These are phyloP conservation scores for Halocynthia roretzi DNA, from an alignment of 23 tunicate genomes.

Conservation along the genomic window DNA sequence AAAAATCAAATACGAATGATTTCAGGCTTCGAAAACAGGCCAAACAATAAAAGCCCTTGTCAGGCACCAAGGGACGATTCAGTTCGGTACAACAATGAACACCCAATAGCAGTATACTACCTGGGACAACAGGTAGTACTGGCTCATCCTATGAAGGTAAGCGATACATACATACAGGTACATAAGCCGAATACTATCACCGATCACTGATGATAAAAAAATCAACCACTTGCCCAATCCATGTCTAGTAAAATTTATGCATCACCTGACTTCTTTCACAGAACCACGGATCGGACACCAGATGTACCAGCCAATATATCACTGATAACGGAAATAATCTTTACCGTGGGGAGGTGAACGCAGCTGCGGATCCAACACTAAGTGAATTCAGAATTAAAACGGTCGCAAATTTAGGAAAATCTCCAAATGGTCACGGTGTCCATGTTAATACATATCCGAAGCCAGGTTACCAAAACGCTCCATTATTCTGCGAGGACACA, in stretches of 20 bases:
- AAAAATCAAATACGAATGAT: not conserved
- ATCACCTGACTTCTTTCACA: not conserved
- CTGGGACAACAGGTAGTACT: too few relatives aligned
- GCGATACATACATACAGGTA: too few relatives aligned
- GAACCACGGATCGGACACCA: constrained; percentile 73
- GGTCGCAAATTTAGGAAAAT: constrained; percentile 62
- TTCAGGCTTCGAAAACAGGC: too few relatives aligned
- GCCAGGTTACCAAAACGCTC: constrained; percentile 79
- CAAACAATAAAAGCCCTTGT: too few relatives aligned
- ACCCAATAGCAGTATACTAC: too few relatives aligned
- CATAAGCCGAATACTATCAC: too few relatives aligned
- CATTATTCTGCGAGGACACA: constrained; percentile 61
- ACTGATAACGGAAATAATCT: constrained; percentile 64
- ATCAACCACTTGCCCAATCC: too few relatives aligned
- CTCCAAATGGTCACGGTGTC: constrained; percentile 25
- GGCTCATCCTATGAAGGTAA: too few relatives aligned
- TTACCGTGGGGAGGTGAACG: constrained; percentile 28
- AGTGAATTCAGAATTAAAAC: constrained; percentile 11
- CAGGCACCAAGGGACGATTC: too few relatives aligned
- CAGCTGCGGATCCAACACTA: constrained; percentile 17
- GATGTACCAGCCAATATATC: constrained; percentile 52
- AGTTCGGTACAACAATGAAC: too few relatives aligned
- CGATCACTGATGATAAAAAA: too few relatives aligned
- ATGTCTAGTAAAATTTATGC: too few relatives aligned
- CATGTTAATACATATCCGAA: constrained; percentile 36